Base-by-base conservation (phyloP, 2,888 invertebrate genomes). In the Drosophila picticornis region DNA sequence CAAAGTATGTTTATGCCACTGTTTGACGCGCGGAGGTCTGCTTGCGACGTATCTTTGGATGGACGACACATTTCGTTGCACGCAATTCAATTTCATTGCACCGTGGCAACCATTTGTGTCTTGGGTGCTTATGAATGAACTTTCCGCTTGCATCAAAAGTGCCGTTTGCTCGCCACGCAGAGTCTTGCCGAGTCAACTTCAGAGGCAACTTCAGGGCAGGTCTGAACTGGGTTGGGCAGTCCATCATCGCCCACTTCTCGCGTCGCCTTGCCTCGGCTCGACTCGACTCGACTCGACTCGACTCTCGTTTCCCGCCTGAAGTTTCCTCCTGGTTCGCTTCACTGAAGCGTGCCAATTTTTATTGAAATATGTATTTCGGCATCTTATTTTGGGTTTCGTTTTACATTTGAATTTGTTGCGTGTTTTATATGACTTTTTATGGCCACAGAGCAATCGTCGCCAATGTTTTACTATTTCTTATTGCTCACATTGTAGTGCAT, bases 301-400 rank as follows among this genome's bases (percentile, higher is more conserved):
- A 13, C n/a, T 29, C 56, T 13, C 56, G 22, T 29, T n/a, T 43
- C 46, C 67, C 53, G 19, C 43, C 38, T 38, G 38, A n/a, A 71
- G 71, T 69, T 80, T 61, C 61, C 73, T 79, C 73, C 51, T 75
- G 69, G 70, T 55, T 53, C 85, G 87, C 88, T 87, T 72, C 87
- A 87, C 32, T 89, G 87, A 83, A 87, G 87, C 87, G 83, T 87
- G 88, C 82, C 88, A 85, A 80, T 78, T 82, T 81, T 78, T 80
- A 83, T 83, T 84, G 87, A 88, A 86, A 86, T 75, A 56, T 56
- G 56, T 56, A 74, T 83, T 86, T 83, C 83, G 86, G 86, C 76
- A 56, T 86, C 76, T 78, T 85, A 63, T 75, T 69, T 66, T 73
- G 55, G 58, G 52, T 56, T 64, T 59, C 51, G 52, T 61, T 68